A percentile compares a stretch with the other conserved stretches of the same genome.
Evolutionary conservation across 1,140 invertebrate species (phyloP).

Genomic region (Cydia fagiglandana): DNA sequence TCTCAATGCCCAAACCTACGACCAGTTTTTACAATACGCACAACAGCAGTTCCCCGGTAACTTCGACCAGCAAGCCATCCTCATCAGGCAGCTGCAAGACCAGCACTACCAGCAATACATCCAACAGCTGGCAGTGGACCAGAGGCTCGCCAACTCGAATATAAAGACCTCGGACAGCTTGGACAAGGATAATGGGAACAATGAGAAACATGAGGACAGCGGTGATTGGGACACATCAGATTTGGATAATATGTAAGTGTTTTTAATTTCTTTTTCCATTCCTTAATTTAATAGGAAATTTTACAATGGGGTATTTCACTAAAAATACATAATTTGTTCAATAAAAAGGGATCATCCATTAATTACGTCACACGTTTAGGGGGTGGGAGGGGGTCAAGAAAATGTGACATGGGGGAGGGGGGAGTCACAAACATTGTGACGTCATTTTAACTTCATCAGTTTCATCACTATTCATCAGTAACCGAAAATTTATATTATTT

Average conservation of each 20-base stretch:
- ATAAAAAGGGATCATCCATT: too few species aligned
- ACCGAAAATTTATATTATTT: too few species aligned
- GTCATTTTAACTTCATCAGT: too few species aligned
- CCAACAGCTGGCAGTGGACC: conserved; percentile 86
- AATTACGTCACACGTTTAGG: too few species aligned
- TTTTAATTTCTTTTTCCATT: background rate
- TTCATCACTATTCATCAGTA: too few species aligned
- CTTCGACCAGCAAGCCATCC: conserved; percentile 94
- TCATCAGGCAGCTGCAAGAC: conserved; percentile 96
- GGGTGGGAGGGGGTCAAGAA: too few species aligned
- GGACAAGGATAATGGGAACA: conserved; percentile 48
- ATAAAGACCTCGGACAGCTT: conserved; percentile 48
- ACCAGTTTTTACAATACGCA: conserved; percentile 95
- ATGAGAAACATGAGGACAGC: conserved; percentile 46
- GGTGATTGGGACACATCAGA: conserved; percentile 4
- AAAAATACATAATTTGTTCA: too few species aligned
- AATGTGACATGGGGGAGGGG: too few species aligned
- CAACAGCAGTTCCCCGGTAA: conserved; percentile 96
- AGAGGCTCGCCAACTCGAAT: conserved; percentile 75
- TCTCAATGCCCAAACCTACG: conserved; percentile 96
- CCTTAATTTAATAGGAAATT: too few species aligned
- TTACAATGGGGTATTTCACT: too few species aligned
- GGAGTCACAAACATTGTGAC: too few species aligned
- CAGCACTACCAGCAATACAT: conserved; percentile 99
- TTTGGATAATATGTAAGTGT: conserved; percentile 19